A percentile compares a stretch with the other conserved stretches of the same genome.
Conservation (phyloP, 2,888 invertebrate genomes). For the Erpobdella octoculata region DNA sequence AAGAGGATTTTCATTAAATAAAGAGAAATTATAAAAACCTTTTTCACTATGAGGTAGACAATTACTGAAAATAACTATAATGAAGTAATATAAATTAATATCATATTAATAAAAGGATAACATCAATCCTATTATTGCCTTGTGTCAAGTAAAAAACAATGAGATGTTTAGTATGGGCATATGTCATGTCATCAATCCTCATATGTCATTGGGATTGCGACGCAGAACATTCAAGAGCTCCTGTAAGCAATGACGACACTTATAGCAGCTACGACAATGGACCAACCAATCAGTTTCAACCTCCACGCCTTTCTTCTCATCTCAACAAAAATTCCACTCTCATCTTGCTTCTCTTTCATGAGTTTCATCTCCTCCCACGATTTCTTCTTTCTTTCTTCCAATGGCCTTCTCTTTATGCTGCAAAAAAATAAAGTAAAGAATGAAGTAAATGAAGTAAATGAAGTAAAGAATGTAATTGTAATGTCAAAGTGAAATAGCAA, state of each 20-base stretch:
- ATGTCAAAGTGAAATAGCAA: too few relatives aligned
- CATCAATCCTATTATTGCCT: background rate
- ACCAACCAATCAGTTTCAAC: background rate
- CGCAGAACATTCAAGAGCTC: background rate
- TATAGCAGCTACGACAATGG: background rate
- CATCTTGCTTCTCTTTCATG: background rate
- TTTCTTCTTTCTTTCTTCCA: background rate
- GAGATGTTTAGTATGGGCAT: too few relatives aligned
- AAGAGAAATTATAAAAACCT: too few relatives aligned
- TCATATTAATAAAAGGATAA: background rate
- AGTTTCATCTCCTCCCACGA: background rate
- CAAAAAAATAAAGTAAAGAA: too few relatives aligned
- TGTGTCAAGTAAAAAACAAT: too few relatives aligned
- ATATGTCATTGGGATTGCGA: too few relatives aligned
- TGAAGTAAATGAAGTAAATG: too few relatives aligned
- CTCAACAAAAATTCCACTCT: background rate
- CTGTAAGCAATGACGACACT: background rate
- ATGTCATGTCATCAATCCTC: background rate
- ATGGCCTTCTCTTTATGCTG: slow-evolving; percentile 6
- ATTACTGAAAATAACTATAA: too few relatives aligned
- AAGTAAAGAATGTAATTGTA: too few relatives aligned
- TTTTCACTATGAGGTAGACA: too few relatives aligned
- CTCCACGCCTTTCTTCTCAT: background rate
- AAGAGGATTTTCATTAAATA: too few relatives aligned
- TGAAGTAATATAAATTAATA: too few relatives aligned